Evolutionary conservation across 23 tunicate species (phyloP).

Genomic region (Ascidia mentula): DNA sequence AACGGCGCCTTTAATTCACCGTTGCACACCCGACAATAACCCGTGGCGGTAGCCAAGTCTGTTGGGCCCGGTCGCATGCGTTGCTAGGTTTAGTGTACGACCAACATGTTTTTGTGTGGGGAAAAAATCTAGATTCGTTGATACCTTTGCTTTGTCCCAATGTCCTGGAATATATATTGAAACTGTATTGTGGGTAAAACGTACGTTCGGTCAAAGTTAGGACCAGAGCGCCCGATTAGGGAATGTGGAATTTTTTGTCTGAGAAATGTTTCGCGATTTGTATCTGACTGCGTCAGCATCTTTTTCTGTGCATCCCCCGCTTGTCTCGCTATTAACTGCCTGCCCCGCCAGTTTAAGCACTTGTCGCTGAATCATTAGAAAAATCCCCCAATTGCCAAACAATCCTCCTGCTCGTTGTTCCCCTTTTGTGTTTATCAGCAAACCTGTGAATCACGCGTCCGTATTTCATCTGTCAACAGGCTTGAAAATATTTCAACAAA

Average conservation of each 20-base stretch:
- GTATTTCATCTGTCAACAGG: too few species aligned
- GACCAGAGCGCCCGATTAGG: neutral
- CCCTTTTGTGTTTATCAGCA: neutral
- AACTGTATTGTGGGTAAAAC: neutral
- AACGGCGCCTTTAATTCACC: too few species aligned
- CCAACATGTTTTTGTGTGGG: too few species aligned
- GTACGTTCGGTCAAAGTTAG: neutral
- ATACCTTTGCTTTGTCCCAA: neutral
- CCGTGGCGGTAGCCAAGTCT: too few species aligned
- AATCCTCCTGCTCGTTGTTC: neutral
- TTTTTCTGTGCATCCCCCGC: neutral
- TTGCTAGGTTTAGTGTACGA: too few species aligned
- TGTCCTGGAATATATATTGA: neutral
- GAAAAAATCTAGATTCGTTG: too few species aligned
- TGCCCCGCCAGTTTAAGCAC: neutral
- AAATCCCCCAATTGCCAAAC: neutral
- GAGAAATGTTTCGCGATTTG: slow-evolving; percentile 4
- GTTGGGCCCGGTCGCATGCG: too few species aligned
- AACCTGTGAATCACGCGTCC: neutral
- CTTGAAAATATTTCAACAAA: too few species aligned
- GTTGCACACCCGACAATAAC: too few species aligned
- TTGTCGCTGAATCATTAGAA: neutral
- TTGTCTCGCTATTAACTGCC: too few species aligned
- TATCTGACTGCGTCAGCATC: neutral
- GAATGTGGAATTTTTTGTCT: neutral